Base-by-base conservation (phyloP, 2,797 vertebrate species). In the Somateria mollissima region DNA sequence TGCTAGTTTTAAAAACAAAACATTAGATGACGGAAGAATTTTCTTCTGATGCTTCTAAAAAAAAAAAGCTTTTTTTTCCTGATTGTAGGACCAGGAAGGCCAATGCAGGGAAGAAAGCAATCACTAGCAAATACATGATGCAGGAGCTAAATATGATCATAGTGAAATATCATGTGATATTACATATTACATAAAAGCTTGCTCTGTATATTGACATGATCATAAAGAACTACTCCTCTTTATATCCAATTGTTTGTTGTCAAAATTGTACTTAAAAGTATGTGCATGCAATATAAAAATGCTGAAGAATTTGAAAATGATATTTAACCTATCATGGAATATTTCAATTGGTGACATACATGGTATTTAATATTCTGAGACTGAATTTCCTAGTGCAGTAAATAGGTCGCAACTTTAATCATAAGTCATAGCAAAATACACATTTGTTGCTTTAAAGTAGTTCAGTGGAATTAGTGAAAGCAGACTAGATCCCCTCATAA, bases 391-490 rank as follows among this genome's bases (percentile, higher is more conserved):
- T 49, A 58, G 14, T 90, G 67, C 25, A 49, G 90, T 93, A 97
- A 97, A 72, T 97, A 96, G 97, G 96, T 97, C 93, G 10, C 84
- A 94, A 95, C 91, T 92, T 96, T 95, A 95, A 97, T 97, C 95
- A 96, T 94, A 97, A 96, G 93, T 97, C 94, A 95, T 86, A 91
- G 82, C 72, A 94, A 90, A 95, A 90, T 90, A 92, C 89, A 94
- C 82, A 94, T 95, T 96, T 96, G 87, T 96, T 96, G 92, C 87
- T 97, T 96, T 95, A 97, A 97, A 96, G 96, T 90, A 95, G 93
- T 97, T 95, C 94, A 94, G 83, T 88, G 96, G 95, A 97, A 97
- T 97, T 98, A 97, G 92, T 96, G 95, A 97, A 97, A 97, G 92
- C 95, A 92, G 95, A 75, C 96, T 96, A 96, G 95, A 97, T 98